Conservation (phyloP, 2,113 vertebrate species). For the Megaceryle torquata region DNA sequence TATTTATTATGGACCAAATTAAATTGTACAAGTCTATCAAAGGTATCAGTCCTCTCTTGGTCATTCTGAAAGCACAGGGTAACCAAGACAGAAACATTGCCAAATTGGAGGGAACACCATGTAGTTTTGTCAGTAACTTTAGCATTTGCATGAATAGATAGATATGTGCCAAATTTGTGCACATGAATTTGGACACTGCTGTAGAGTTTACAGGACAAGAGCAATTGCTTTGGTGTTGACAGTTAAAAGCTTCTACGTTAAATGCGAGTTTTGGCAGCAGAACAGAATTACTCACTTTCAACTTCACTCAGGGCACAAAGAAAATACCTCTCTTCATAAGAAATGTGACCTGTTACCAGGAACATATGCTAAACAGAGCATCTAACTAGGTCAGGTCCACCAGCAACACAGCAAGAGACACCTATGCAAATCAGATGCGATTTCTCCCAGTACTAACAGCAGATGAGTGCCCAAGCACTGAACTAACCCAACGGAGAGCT, state of each 20-base stretch:
- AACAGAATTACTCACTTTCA: not conserved
- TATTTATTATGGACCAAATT: not conserved
- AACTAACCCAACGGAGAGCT: not conserved
- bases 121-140: not conserved
- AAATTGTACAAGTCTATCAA: not conserved
- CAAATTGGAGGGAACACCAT: fast-evolving
- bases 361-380: not conserved
- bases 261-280: not conserved
- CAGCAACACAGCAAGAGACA: not conserved
- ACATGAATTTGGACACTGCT: not conserved
- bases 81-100: not conserved
- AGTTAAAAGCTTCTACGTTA: not conserved
- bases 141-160: not conserved
- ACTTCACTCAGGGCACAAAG: not conserved
- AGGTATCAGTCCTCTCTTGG: not conserved
- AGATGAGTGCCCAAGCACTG: not conserved
- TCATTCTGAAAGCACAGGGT: not conserved
- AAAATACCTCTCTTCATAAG: not conserved
- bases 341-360: not conserved
- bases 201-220: not conserved
- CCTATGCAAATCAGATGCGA: fast-evolving
- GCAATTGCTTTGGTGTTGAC: not conserved
- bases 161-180: not conserved
- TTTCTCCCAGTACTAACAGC: not conserved
- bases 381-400: not conserved